Evolutionary conservation across 2,888 invertebrate species (phyloP).

Genomic region (Cephus spinipes): DNA sequence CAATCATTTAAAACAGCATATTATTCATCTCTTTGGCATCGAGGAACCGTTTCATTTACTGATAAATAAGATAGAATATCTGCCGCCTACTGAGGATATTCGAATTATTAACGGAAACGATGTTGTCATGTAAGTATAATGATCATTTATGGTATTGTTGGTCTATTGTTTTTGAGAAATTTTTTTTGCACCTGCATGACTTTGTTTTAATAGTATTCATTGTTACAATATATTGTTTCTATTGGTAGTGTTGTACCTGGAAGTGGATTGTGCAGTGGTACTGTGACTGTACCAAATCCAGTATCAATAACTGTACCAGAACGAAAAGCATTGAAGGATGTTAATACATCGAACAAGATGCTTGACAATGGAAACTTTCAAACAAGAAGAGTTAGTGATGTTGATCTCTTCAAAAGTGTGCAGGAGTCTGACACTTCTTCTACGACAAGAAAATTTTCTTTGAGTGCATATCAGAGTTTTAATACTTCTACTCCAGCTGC

Average conservation of each 20-base stretch:
- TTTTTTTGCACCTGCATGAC: neutral
- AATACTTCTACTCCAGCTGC: neutral
- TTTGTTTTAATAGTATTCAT: neutral
- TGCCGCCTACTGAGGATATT: constrained; percentile 61
- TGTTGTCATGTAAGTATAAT: constrained; percentile 38
- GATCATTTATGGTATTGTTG: neutral
- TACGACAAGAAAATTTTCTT: neutral
- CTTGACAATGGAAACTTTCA: neutral
- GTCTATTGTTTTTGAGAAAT: neutral
- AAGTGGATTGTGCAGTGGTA: neutral
- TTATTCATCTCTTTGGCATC: constrained; percentile 55
- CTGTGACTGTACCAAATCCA: neutral
- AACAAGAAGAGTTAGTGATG: neutral
- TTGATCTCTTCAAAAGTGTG: neutral
- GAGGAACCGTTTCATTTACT: constrained; percentile 58
- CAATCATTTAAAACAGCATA: constrained; percentile 53
- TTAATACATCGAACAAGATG: neutral
- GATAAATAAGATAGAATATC: constrained; percentile 49
- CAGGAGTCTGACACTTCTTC: neutral
- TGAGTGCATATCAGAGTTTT: neutral
- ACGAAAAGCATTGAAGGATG: neutral
- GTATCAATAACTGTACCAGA: neutral
- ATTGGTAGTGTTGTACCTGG: constrained; percentile 36
- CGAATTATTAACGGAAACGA: constrained; percentile 46
- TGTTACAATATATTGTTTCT: neutral